Percentiles rank a stretch among this genome's conserved stretches.
These are phyloP conservation scores for Rhea americana DNA, from an alignment of 2,113 vertebrate genomes.

Conservation along the genomic window DNA sequence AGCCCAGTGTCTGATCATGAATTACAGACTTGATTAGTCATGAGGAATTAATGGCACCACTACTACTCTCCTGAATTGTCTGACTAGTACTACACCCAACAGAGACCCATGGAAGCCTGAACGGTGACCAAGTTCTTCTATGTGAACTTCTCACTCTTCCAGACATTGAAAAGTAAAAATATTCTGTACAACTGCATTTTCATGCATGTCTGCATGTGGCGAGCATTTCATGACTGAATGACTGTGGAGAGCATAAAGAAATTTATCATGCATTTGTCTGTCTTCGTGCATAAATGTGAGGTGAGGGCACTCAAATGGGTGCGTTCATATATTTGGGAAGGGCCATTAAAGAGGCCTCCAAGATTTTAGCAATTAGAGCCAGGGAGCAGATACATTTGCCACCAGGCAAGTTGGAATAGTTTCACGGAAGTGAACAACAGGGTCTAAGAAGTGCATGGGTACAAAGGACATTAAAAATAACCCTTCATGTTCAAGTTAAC, in stretches of 20 bases:
- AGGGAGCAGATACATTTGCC: neutral
- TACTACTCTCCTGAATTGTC: neutral
- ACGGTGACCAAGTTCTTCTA: neutral
- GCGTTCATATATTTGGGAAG: neutral
- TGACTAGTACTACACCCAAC: neutral
- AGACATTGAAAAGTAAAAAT: neutral
- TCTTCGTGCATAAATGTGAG: neutral
- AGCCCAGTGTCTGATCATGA: neutral
- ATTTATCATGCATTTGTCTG: neutral
- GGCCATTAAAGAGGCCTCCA: neutral
- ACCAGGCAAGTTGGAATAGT: neutral
- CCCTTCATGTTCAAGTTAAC: neutral
- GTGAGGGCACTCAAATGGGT: neutral
- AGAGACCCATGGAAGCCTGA: neutral
- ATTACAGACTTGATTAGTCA: neutral
- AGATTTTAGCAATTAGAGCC: neutral
- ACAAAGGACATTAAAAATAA: conserved; percentile 24
- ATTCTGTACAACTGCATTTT: neutral
- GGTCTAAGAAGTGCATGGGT: neutral
- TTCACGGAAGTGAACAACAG: neutral
- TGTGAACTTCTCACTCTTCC: neutral
- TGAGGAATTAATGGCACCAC: neutral
- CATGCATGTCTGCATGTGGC: neutral
- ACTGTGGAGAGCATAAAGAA: neutral
- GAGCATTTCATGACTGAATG: neutral